Evolutionary conservation across 1,140 invertebrate genomes (phyloP), one percentile per base, ranked within the genome.

Genomic region (Tetramorium alpestre): DNA sequence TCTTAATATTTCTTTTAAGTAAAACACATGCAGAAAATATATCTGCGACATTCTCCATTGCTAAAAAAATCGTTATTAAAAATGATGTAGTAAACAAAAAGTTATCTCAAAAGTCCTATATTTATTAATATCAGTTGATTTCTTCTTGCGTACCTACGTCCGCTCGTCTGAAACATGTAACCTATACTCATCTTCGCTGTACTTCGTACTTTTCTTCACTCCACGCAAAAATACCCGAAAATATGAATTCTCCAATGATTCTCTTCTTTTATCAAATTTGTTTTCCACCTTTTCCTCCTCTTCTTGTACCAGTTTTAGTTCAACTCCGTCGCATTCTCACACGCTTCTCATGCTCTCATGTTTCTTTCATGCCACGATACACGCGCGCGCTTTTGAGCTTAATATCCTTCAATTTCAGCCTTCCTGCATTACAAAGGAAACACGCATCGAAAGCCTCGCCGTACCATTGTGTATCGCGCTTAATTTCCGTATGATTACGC

Each of bases 381-480:
- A 92, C 89, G 85, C 87, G 87, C 87, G 87, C 82, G 90, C 73
- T 92, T 86, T 80, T 89, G 92, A 92, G 72, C 90, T 91, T 93
- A 95, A 92, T 93, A 94, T 93, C 93, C 88, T 90, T 93, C 86
- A 93, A 94, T 93, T 92, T 94, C 92, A 94, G 92, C 92, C 90
- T 94, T 94, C 78, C 90, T 88, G 78, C 91, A 84, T 92, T 90
- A 91, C 73, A 91, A 89, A 92, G 75, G 64, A 93, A 93, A 92
- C 86, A 90, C 73, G 80, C 82, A 89, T 88, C 90, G 87, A 93
- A 88, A 91, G 72, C 88, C 67, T 87, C 75, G 73, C 47, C 86
- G 76, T 78, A 56, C 75, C 67, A 69, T 85, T 81, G 81, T 80
- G 75, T 80, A 81, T 86, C 78, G 73, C 86, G 72, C 64, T 75